These are phyloP conservation scores for Bombus turneri DNA, from an alignment of 1,140 invertebrate species.

Conservation along the genomic window DNA sequence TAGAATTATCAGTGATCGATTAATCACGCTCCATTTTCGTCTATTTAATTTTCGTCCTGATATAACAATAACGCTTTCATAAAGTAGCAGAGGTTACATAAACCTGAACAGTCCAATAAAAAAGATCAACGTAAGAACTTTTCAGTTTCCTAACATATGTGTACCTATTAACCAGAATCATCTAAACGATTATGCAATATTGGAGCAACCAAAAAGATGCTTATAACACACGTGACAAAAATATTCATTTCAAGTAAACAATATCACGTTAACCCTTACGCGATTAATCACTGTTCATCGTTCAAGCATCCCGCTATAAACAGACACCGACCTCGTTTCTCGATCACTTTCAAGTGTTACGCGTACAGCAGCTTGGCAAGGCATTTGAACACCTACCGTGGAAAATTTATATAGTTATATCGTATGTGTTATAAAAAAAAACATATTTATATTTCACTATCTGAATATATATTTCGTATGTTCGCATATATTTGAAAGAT, in stretches of 20 bases:
- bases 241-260: background rate
- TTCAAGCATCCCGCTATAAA: background rate
- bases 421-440: no score
- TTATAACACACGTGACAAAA: background rate
- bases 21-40: background rate
- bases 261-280: constrained; percentile 2
- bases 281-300: background rate
- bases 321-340: constrained; percentile 22
- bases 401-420: no score
- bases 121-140: background rate
- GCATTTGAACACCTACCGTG: background rate
- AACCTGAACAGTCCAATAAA: background rate
- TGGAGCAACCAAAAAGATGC: background rate
- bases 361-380: background rate
- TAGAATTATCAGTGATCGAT: no score
- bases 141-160: background rate
- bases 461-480: no score
- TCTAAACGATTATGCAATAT: background rate
- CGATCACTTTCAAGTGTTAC: background rate
- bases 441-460: no score
- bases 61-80: background rate
- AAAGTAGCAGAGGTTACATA: no score
- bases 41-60: background rate
- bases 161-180: background rate
- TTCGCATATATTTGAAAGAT: no score